A percentile compares a stretch with the other conserved stretches of the same genome.
Conservation (phyloP, 1,140 invertebrate species). For the Oryctes rhinoceros region DNA sequence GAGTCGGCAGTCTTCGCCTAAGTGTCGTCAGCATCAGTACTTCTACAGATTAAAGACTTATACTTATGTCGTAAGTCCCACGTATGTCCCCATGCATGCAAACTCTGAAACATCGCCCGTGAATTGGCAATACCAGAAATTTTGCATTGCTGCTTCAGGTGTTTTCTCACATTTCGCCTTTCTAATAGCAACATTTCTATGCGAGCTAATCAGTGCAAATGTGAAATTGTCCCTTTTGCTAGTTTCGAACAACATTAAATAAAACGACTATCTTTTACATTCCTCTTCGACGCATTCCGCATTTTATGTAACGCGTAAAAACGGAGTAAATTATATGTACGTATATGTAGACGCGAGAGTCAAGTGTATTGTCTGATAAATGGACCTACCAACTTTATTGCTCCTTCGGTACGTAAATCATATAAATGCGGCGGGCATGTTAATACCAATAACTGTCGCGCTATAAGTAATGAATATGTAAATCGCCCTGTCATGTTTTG, state of each 20-base stretch:
- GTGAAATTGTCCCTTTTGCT: not conserved
- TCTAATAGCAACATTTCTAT: too few species aligned
- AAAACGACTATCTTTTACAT: not conserved
- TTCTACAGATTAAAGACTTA: too few species aligned
- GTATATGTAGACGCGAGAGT: not conserved
- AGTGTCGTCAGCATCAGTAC: too few species aligned
- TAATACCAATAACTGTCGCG: constrained; percentile 29
- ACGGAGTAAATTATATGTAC: constrained; percentile 14
- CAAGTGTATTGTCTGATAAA: constrained; percentile 33
- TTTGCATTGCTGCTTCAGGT: too few species aligned
- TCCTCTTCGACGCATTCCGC: not conserved
- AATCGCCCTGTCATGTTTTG: constrained; percentile 28
- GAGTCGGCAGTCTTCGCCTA: too few species aligned
- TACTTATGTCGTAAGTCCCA: too few species aligned
- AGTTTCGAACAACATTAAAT: not conserved
- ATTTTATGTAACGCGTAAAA: constrained; percentile 12
- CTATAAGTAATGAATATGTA: constrained; percentile 33
- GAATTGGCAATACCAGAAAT: too few species aligned
- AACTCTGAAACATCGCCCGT: too few species aligned
- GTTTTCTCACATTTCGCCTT: too few species aligned
- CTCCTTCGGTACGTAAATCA: constrained; percentile 33
- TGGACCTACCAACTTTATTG: constrained; percentile 15
- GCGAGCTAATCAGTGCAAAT: too few species aligned
- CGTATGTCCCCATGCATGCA: too few species aligned
- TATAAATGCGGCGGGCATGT: constrained; percentile 26